Evolutionary conservation across 2,888 invertebrate genomes (phyloP), one percentile per base, ranked within the genome.

Genomic region (Crocallis elinguaria): DNA sequence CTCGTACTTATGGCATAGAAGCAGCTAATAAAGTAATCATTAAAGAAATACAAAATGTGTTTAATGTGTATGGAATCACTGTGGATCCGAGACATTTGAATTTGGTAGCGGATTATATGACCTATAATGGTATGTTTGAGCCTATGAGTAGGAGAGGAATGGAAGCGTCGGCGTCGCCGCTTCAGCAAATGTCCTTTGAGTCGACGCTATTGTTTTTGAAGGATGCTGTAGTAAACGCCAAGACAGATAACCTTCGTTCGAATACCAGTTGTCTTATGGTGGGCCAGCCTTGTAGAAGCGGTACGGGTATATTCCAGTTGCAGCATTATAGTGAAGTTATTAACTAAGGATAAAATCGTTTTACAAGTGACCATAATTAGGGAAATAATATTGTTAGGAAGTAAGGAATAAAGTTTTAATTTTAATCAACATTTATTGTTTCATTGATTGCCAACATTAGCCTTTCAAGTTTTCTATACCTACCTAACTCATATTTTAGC

Each of bases 141-240:
- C 96, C 99, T 0, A 94, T 99, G 84, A 99, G 96, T 79, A 93
- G 99, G 16, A 94, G 94, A 68, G 98, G 98, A 6, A 97, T 99
- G 94, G 95, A 96, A 67, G 94, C 94, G 39, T 96, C 95, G n/a
- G 93, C 97, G 0, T 99, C 99, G 0, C 98, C 99, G 0, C 84
- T 99, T 12, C 99, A 99, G 81, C 98, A 99, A 86, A 99, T 99
- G 97, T 98, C 97, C 0, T 99, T 99, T 77, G 99, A 99, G 82
- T 97, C 98, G 0, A 96, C 98, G 2, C 88, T 98, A 57, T 94
- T 94, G 63, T 99, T 98, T 80, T 88, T 99, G 60, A 95, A 94
- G 69, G 94, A 94, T 48, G 96, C 98, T 0, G 94, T 96, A 0
- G 82, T 94, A 77, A 77, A 91, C 93, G 95, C 95, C 0, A 94